Percentiles rank a stretch among this genome's conserved stretches.
Evolutionary conservation across 1,140 invertebrate species (phyloP).

Genomic region (Drosophila bipectinata): DNA sequence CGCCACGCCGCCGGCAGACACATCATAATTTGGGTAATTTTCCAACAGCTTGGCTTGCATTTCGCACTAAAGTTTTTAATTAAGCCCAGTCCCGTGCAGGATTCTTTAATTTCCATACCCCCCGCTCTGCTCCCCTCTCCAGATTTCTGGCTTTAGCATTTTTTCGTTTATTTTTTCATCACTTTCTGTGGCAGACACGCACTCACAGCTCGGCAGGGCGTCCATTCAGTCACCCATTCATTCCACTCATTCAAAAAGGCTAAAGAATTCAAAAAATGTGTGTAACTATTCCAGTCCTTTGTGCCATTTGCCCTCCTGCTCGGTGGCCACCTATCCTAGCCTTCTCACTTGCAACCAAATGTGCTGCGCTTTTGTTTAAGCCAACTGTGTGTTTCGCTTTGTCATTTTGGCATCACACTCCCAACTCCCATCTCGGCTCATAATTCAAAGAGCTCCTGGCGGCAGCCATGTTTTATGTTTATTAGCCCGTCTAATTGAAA

Average conservation of each 20-base stretch:
- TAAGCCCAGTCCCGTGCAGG: slow-evolving; percentile 52
- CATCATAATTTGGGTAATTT: slow-evolving; percentile 70
- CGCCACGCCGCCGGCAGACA: slow-evolving; percentile 21
- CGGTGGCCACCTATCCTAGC: slow-evolving; percentile 6
- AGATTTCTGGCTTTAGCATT: background rate
- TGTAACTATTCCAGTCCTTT: slow-evolving; percentile 61
- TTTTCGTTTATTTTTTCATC: slow-evolving; percentile 15
- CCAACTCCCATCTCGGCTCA: slow-evolving; percentile 20
- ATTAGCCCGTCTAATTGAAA: slow-evolving; percentile 76
- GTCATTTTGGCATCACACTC: background rate
- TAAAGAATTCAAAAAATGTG: slow-evolving; percentile 75
- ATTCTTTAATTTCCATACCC: background rate
- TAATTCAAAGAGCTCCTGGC: slow-evolving; percentile 56
- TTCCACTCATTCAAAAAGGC: slow-evolving; percentile 44
- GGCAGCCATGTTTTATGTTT: slow-evolving; percentile 64
- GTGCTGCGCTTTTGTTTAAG: slow-evolving; percentile 64
- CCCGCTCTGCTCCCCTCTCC: background rate
- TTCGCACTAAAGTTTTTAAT: slow-evolving; percentile 76
- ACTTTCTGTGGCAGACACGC: slow-evolving; percentile 44
- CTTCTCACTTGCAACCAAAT: slow-evolving; percentile 43
- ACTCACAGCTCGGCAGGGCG: slow-evolving; percentile 34
- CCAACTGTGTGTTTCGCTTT: slow-evolving; percentile 45
- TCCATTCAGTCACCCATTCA: slow-evolving; percentile 37
- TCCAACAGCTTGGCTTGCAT: slow-evolving; percentile 69
- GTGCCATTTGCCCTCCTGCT: background rate